Evolutionary conservation across 2,888 invertebrate species (phyloP).

Genomic region (Melanotus villosus): DNA sequence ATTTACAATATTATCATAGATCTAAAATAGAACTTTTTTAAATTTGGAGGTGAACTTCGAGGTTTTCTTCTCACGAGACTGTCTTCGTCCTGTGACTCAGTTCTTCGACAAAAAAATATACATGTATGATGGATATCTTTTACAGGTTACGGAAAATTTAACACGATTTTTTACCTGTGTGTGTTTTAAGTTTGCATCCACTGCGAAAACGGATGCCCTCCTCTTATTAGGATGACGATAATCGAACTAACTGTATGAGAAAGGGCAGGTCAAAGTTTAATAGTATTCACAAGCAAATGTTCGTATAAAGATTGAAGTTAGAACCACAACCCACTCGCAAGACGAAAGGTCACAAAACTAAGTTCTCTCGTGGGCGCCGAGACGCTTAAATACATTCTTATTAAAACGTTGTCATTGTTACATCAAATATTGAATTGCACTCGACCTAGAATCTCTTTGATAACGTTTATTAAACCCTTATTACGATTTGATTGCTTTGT

Average conservation of each 20-base stretch:
- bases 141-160: too few species aligned
- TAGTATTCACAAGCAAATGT: not conserved
- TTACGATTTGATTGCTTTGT: too few species aligned
- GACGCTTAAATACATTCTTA: slow-evolving; percentile 24
- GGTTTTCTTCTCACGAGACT: not conserved
- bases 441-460: too few species aligned
- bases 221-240: too few species aligned
- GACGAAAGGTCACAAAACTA: slow-evolving; percentile 13
- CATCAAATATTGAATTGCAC: slow-evolving; percentile 5
- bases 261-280: slow-evolving; percentile 19
- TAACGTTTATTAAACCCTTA: too few species aligned
- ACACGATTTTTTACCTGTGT: too few species aligned
- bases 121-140: too few species aligned
- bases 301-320: slow-evolving; percentile 9
- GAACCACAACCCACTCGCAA: slow-evolving; percentile 4
- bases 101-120: too few species aligned
- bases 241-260: not conserved
- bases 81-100: too few species aligned
- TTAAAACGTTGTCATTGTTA: slow-evolving; percentile 11
- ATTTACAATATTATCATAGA: slow-evolving; percentile 1
- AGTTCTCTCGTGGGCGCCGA: slow-evolving; percentile 16
- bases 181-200: too few species aligned
- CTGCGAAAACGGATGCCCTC: too few species aligned
- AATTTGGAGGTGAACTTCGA: not conserved
- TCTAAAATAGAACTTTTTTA: not conserved